phyloP scores from a whole-genome alignment of 1,140 invertebrate genomes.

The Protaetia brevitarsis region DNA sequence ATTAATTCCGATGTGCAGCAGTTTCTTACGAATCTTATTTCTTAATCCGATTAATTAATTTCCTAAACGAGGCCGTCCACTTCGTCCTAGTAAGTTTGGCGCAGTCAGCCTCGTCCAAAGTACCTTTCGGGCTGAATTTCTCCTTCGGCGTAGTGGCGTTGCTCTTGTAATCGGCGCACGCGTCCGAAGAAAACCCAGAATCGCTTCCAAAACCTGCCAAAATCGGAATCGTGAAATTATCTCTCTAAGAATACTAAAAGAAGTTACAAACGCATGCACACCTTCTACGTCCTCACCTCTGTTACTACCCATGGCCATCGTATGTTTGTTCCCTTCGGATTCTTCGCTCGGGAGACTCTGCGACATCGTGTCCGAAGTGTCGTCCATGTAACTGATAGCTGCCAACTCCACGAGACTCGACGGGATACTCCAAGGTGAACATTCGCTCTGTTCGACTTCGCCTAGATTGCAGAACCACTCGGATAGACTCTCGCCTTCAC shows the following conservation, averaged over 20 bases:
- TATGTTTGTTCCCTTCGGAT: constrained; percentile 32
- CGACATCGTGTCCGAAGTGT: constrained; percentile 41
- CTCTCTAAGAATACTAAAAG: background rate
- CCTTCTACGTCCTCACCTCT: constrained; percentile 27
- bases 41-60: constrained; percentile 44
- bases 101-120: constrained; percentile 45
- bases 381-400: constrained; percentile 47
- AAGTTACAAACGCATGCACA: constrained; percentile 28
- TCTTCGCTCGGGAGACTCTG: constrained; percentile 26
- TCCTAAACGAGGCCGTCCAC: constrained; percentile 47
- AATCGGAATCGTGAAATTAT: background rate
- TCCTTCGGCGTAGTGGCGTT: constrained; percentile 45
- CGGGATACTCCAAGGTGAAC: constrained; percentile 45
- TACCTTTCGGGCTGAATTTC: constrained; percentile 43
- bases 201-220: constrained; percentile 45
- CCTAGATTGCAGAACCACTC: constrained; percentile 46
- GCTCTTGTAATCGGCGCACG: constrained; percentile 45
- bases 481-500: constrained; percentile 45
- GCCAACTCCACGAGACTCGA: constrained; percentile 42
- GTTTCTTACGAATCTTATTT: constrained; percentile 41
- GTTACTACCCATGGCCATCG: background rate
- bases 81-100: constrained; percentile 46
- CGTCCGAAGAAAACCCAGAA: constrained; percentile 47
- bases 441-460: constrained; percentile 38
- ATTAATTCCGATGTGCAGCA: too few relatives aligned